phyloP scores from a whole-genome alignment of 2,797 vertebrate species.

The Fistularia tabacaria region DNA sequence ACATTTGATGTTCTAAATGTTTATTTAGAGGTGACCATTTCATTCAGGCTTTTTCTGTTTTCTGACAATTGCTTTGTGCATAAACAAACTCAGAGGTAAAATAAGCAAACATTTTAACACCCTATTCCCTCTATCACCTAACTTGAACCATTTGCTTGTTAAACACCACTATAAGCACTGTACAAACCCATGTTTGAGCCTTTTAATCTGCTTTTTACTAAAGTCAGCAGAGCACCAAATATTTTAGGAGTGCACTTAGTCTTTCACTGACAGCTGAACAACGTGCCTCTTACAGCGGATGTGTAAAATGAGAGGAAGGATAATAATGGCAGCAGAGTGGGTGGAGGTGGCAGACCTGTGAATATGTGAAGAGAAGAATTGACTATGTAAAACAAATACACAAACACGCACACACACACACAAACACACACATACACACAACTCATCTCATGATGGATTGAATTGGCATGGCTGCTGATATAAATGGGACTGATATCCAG shows the following conservation, averaged over 20 bases:
- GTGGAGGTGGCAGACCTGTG: conserved; percentile 4
- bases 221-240: conserved; percentile 2
- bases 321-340: neutral
- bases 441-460: conserved; percentile 24
- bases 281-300: neutral
- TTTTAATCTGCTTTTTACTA: conserved; percentile 4
- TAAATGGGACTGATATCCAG: conserved; percentile 39
- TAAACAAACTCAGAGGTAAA: no score
- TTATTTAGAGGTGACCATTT: no score
- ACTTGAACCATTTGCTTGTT: neutral
- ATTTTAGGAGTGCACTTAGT: neutral
- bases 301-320: neutral
- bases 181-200: no score
- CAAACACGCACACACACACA: no score
- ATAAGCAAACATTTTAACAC: no score
- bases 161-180: neutral
- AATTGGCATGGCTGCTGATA: conserved; percentile 18
- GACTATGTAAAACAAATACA: conserved; percentile 21
- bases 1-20: no score
- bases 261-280: neutral
- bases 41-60: no score
- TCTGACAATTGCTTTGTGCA: no score
- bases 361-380: conserved; percentile 18
- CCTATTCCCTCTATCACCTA: neutral
- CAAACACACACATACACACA: neutral